A percentile compares a stretch with the other conserved stretches of the same genome.
These are phyloP conservation scores for Dipodomys merriami DNA, from an alignment of 2,113 vertebrate species.

Conservation along the genomic window DNA sequence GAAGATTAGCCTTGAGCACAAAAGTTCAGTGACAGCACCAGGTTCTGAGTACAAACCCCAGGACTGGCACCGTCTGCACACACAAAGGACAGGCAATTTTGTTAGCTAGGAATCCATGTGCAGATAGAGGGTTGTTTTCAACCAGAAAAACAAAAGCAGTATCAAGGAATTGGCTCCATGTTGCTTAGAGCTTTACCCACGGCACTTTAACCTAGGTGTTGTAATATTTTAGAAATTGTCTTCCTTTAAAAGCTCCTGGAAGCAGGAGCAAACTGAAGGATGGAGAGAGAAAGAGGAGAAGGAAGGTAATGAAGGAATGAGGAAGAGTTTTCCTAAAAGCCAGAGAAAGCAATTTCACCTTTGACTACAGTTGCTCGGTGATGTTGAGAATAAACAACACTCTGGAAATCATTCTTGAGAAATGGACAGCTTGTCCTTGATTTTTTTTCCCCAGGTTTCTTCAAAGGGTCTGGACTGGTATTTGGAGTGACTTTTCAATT, in stretches of 20 bases:
- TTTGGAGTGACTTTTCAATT: constrained; percentile 75
- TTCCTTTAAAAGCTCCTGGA: neutral
- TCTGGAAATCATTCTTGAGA: constrained; percentile 45
- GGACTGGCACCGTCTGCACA: too few relatives aligned
- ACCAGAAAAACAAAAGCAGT: neutral
- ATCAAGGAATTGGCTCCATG: neutral
- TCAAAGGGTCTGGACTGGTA: constrained; percentile 44
- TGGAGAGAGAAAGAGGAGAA: neutral
- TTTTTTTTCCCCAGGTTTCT: constrained; percentile 19
- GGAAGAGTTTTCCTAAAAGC: neutral
- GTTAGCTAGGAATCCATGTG: neutral
- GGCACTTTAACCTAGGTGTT: too few relatives aligned
- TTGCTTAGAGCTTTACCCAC: neutral
- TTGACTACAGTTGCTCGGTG: neutral
- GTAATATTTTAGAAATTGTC: neutral
- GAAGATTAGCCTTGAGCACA: too few relatives aligned
- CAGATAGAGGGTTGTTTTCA: neutral
- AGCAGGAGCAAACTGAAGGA: neutral
- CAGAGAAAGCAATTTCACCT: neutral
- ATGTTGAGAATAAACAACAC: neutral
- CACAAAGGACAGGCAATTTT: neutral
- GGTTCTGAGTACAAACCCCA: too few relatives aligned
- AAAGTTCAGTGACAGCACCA: too few relatives aligned
- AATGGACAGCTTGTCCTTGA: constrained; percentile 43
- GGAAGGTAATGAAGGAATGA: neutral